Evolutionary conservation across 2,113 vertebrate genomes (phyloP).

Genomic region (Fukomys damarensis): DNA sequence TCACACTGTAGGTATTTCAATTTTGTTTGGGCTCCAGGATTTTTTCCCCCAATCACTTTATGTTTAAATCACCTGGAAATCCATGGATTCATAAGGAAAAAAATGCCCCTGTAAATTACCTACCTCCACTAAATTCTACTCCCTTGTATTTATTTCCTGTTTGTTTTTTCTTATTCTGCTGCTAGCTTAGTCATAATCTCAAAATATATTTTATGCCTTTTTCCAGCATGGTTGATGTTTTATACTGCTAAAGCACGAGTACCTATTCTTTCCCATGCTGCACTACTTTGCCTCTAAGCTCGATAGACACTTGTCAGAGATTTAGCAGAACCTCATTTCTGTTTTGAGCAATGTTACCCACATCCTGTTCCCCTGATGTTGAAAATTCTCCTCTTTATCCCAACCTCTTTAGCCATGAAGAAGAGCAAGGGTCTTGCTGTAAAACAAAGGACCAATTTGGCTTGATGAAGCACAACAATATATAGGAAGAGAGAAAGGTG

Average conservation of each 20-base stretch:
- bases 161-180: slow-evolving; percentile 4
- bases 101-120: background rate
- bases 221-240: background rate
- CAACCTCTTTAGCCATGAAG: background rate
- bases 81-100: background rate
- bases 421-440: background rate
- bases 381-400: background rate
- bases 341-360: background rate
- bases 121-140: background rate
- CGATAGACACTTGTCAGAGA: slow-evolving; percentile 32
- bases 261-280: background rate
- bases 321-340: slow-evolving; percentile 8
- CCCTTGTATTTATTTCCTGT: background rate
- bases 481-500: background rate
- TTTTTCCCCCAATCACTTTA: background rate
- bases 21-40: background rate
- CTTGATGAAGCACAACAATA: background rate
- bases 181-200: background rate
- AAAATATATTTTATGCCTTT: background rate
- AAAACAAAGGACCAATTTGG: background rate
- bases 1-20: background rate
- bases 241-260: background rate
- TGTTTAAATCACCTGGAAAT: background rate
- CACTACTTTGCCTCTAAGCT: background rate
- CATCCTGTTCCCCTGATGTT: background rate